Evolutionary conservation across 2,888 invertebrate genomes (phyloP).

Genomic region (Serripes groenlandicus): DNA sequence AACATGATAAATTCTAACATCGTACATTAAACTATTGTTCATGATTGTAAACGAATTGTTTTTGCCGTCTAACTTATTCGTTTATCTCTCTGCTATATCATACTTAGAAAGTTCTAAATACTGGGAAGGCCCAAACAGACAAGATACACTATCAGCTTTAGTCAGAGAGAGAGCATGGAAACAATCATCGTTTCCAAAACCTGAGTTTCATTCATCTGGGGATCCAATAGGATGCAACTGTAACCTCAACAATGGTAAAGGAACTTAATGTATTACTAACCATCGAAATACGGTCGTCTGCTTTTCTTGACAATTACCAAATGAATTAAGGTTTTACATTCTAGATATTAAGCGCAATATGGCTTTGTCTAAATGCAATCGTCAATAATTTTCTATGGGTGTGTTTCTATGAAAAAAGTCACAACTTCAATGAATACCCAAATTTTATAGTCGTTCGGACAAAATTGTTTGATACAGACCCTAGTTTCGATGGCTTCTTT

Average conservation of each 20-base stretch:
- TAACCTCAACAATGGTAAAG: background rate
- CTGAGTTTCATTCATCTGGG: background rate
- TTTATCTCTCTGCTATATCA: too few species aligned
- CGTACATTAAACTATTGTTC: background rate
- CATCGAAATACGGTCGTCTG: too few species aligned
- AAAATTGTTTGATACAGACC: background rate
- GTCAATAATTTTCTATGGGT: too few species aligned
- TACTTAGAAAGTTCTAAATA: background rate
- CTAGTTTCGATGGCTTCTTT: background rate
- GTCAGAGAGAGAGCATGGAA: slow-evolving; percentile 20
- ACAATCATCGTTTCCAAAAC: slow-evolving; percentile 4
- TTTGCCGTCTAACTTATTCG: background rate
- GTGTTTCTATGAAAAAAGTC: slow-evolving; percentile 17
- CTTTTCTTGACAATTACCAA: too few species aligned
- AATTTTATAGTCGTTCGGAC: slow-evolving; percentile 24
- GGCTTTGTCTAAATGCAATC: background rate
- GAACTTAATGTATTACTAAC: too few species aligned
- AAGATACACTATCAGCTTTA: background rate
- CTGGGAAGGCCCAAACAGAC: slow-evolving; percentile 17
- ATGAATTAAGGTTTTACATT: too few species aligned
- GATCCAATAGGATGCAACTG: background rate
- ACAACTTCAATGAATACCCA: slow-evolving; percentile 18
- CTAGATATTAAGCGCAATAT: too few species aligned
- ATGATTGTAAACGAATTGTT: background rate
- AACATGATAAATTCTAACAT: background rate